Base-by-base conservation (phyloP, 2,888 invertebrate genomes). In the Dasysyrphus albostriatus region DNA sequence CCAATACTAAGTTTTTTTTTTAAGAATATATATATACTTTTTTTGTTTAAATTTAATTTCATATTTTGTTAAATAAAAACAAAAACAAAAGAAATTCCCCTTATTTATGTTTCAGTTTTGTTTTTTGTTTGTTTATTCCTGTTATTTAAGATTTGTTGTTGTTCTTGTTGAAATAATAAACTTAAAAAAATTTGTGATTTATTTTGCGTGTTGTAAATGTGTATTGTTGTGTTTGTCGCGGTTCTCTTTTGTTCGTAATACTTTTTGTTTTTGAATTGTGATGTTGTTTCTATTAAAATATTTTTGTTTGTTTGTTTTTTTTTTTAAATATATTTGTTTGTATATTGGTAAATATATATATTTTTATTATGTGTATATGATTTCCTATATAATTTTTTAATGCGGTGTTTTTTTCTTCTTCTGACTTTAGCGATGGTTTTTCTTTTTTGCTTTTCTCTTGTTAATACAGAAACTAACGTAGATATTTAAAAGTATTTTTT, bases 1-100 rank as follows among this genome's bases (percentile, higher is more conserved):
- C 90, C 90, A 90, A 90, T 90, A 89, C 88, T 90, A 91, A 91
- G 61, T 82, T 89, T 89, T 89, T 34, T 56, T 39, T 90, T 89
- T 47, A 88, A 82, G 90, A 91, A 91, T 90, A 91, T 88, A 84
- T 83, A 79, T 79, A 61, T 81, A 65, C 78, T 75, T 81, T 76
- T 76, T 70, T 81, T 70, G 34, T 12, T 84, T 80, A 61, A 54
- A 44, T 16, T 84, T 80, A 67, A 44, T 58, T 67, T 54, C 42
- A 61, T 61, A 58, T 59, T 67, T 19, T 75, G 58, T 75, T 51
- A 51, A 67, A 49, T 56, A 39, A 80, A 70, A 32, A 75, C 32
- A 72, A 84, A 80, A 74, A 47, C 77, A 83, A 83, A 84, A 83
- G 79, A 70, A 82, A 59, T 88, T 67, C 81, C 81, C 63, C 56